These are phyloP conservation scores for Thamnophis sirtalis DNA, from an alignment of 2,113 vertebrate species.

Conservation along the genomic window DNA sequence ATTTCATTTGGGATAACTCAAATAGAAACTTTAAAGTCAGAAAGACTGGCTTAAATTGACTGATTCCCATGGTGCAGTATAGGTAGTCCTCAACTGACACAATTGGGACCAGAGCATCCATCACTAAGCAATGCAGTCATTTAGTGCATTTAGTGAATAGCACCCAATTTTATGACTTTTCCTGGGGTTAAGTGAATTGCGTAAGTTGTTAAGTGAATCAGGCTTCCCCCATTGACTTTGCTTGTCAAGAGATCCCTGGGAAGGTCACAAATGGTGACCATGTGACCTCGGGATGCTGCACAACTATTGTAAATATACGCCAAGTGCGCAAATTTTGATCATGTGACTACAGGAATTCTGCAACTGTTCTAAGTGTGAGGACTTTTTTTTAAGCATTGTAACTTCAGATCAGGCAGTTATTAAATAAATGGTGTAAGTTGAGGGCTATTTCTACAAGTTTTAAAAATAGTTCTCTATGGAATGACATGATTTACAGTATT, in stretches of 20 bases:
- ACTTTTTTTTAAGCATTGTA: neutral
- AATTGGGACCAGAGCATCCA: neutral
- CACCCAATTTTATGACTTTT: neutral
- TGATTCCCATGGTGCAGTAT: conserved; percentile 33
- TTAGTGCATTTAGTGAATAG: neutral
- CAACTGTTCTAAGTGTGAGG: neutral
- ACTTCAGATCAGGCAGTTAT: neutral
- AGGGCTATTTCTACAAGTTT: neutral
- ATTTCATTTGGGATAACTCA: conserved; percentile 56
- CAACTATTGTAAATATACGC: neutral
- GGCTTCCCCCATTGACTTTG: neutral
- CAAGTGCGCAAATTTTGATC: neutral
- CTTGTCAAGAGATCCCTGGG: neutral
- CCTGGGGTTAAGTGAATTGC: neutral
- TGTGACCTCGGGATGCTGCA: neutral
- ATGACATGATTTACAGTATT: conserved; percentile 61
- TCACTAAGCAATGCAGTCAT: neutral
- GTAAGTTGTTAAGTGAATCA: neutral
- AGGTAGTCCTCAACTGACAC: neutral
- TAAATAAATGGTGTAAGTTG: neutral
- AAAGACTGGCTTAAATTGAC: conserved; percentile 49
- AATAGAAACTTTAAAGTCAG: conserved; percentile 46
- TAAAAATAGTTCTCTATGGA: conserved; percentile 42
- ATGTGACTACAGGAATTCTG: neutral
- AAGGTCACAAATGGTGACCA: neutral